Evolutionary conservation across 2,888 invertebrate genomes (phyloP).

Genomic region (Pachydiplax longipennis): DNA sequence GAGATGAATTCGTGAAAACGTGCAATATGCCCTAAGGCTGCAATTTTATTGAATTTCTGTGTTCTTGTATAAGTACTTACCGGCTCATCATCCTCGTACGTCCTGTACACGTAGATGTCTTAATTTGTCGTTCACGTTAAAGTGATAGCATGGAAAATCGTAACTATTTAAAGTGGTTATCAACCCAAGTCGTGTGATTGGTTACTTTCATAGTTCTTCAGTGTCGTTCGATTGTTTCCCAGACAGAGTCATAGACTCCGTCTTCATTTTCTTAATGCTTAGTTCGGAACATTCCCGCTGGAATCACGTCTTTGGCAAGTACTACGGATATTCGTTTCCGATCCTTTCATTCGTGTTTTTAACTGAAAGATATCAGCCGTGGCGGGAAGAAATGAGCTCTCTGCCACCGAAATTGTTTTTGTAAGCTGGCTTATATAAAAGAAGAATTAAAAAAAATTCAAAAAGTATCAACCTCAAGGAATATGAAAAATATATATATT

Average conservation of each 20-base stretch:
- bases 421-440: neutral
- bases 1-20: neutral
- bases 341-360: neutral
- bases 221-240: neutral
- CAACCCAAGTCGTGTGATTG: neutral
- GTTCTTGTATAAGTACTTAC: neutral
- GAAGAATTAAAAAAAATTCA: slow-evolving; percentile 4
- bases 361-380: neutral
- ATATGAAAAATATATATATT: slow-evolving; percentile 25
- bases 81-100: neutral
- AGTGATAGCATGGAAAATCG: neutral
- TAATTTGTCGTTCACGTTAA: neutral
- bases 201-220: neutral
- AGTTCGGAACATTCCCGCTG: too few relatives aligned
- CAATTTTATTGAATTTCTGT: slow-evolving; percentile 7
- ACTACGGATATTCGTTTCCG: neutral
- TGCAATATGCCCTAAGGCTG: slow-evolving; percentile 14
- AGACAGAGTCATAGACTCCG: neutral
- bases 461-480: neutral
- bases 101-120: neutral
- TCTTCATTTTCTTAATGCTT: neutral
- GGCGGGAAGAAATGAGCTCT: neutral
- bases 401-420: neutral
- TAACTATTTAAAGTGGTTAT: neutral
- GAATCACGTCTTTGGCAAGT: neutral